Base-by-base conservation (phyloP, 2,888 invertebrate genomes). In the Orthonevra nobilis region DNA sequence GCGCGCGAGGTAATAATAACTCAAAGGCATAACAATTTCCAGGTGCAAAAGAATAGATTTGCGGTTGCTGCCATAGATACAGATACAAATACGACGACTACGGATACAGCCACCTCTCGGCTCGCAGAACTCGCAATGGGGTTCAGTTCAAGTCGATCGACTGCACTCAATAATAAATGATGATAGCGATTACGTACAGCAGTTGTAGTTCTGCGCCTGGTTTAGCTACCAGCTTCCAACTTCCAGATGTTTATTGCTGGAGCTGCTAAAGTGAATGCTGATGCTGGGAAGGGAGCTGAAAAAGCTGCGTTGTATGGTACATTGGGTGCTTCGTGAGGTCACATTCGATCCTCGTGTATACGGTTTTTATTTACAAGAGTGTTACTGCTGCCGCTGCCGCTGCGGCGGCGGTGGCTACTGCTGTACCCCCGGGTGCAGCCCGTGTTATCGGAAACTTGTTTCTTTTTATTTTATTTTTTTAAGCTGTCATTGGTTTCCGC, bases 11-110 rank as follows among this genome's bases (percentile, higher is more conserved):
- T 36, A 61, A 66, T 73, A 66, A 72, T 73, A 72, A 73, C 73
- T 73, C 73, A 68, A 34, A 72, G 66, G 42, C 61, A 66, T 56
- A 73, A 73, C 79, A 66, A 79, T 73, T 73, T 79, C 79, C 79
- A 79, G 79, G 79, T 79, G 79, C 73, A 79, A 79, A 79, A 73
- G 79, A 79, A 79, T 79, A 79, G 79, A 68, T 79, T 77, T 79
- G 79, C 73, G 61, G 79, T 73, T 79, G 66, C 56, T 40, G 17
- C 66, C 38, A 60, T 12, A 75, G 68, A 46, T 42, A 46, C 46
- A 48, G 63, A 56, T 48, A 56, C n/a, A n/a, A n/a, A n/a, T n/a
- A n/a, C n/a, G n/a, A n/a, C n/a, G n/a, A n/a, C n/a, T n/a, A n/a
- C n/a, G n/a, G n/a, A n/a, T n/a, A n/a, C n/a, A n/a, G n/a, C n/a